Base-by-base conservation (phyloP, 2,797 vertebrate genomes). In the Coregonus ussuriensis region DNA sequence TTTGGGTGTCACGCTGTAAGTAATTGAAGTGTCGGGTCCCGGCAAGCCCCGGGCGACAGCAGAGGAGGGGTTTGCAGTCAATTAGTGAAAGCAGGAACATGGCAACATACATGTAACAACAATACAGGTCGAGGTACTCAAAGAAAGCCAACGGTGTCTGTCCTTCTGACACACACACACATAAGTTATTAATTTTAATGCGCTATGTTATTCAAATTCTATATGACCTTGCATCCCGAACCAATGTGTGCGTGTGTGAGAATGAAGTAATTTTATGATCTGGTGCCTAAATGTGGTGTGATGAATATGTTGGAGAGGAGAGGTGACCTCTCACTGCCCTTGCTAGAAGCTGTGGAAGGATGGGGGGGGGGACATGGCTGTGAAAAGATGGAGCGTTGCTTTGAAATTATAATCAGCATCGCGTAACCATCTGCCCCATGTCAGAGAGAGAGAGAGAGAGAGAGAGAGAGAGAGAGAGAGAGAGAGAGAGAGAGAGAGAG, bases 391-490 rank as follows among this genome's bases (percentile, higher is more conserved):
- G 75, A 77, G 77, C 68, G 63, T 82, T 88, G 80, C 87, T 93
- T 91, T 90, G 89, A 88, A 92, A 91, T 88, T 91, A 86, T 89
- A 89, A 93, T 91, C 85, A 86, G 87, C 84, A 86, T 90, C 74
- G 79, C 85, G 81, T 82, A 85, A 87, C 82, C 85, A 86, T 90
- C 88, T 91, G 86, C 78, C 82, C 69, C 83, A 74, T 79, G 82
- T 86, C 68, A 77, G 80, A 9, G 66, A 77, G 37, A 82, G 74
- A 71, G 68, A 77, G 81, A 74, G 35, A 66, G 79, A 77, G 47
- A 76, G 74, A 76, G 72, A 63, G 35, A 35, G 18, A 47, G 6
- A 6, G 67, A 81, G 65, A 35, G n/a, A 62, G 54, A 67, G 29
- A 70, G 7, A 75, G n/a, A 37, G 47, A 71, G 15, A 59, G 59